Conservation (phyloP, 1,140 invertebrate genomes). For the Drosophila funebris region DNA sequence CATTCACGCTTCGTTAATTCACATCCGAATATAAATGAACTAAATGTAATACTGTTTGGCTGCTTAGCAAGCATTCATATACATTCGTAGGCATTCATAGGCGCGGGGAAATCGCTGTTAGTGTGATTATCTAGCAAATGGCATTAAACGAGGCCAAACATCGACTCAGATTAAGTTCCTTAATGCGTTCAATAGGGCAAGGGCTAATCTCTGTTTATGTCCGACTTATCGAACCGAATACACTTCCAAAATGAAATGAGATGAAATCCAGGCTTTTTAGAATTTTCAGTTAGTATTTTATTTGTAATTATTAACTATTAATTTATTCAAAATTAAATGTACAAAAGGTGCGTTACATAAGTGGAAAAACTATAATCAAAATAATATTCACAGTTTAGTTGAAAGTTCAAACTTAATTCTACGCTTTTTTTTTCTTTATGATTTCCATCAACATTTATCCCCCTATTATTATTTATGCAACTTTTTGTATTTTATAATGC, state of each 20-base stretch:
- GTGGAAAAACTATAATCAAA: slow-evolving; percentile 41
- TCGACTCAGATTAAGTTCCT: slow-evolving; percentile 9
- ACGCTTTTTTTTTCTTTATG: slow-evolving; percentile 17
- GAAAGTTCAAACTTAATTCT: slow-evolving; percentile 44
- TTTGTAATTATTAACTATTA: slow-evolving; percentile 57
- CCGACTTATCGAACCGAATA: not conserved
- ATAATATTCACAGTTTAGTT: slow-evolving; percentile 58
- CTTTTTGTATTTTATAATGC: slow-evolving; percentile 12
- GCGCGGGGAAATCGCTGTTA: slow-evolving; percentile 1
- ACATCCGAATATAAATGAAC: slow-evolving; percentile 39
- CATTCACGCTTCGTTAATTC: slow-evolving; percentile 57
- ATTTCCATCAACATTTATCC: slow-evolving; percentile 17
- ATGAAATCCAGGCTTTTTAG: not conserved
- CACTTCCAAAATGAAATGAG: not conserved
- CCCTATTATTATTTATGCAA: slow-evolving; percentile 16
- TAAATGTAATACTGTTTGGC: slow-evolving; percentile 24
- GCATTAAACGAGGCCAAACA: slow-evolving; percentile 13
- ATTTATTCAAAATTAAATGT: slow-evolving; percentile 57
- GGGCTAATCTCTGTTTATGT: slow-evolving; percentile 6
- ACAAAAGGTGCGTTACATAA: slow-evolving; percentile 58
- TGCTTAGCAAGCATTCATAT: slow-evolving; percentile 19
- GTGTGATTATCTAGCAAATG: slow-evolving; percentile 26
- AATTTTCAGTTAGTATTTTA: slow-evolving; percentile 45
- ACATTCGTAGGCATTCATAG: not conserved
- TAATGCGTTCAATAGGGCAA: slow-evolving; percentile 3